Evolutionary conservation across 2,797 vertebrate species (phyloP), one percentile per base, ranked within the genome.

Genomic region (Eutrigla gurnardus): DNA sequence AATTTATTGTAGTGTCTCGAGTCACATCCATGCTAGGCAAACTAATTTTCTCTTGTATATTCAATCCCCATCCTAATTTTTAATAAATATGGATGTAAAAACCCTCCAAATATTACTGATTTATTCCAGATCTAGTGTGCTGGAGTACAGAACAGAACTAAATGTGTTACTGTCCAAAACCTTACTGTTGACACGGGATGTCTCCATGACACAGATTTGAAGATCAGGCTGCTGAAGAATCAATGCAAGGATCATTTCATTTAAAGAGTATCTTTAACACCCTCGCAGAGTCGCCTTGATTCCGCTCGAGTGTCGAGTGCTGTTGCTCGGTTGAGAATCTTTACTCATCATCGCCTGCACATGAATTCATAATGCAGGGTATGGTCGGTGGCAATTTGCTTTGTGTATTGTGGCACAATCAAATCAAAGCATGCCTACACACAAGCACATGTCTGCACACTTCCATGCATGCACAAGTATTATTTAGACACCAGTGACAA

Each of bases 361-460:
- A 70, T 25, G 63, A 62, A 80, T 73, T 77, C 77, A 78, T 64
- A 81, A 77, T 63, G 70, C 58, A 0, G 50, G 18, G 59, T 79
- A 83, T 59, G 45, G 53, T 76, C 74, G 69, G 77, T 66, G 77
- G 79, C 66, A 77, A 73, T 80, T 80, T 77, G 65, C 81, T 80
- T 83, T 84, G 77, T 83, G 73, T 64, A 75, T 76, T 84, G 81
- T 83, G 82, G 70, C 52, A 78, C 60, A 88, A 82, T 87, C 75
- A 78, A 82, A 88, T 58, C 65, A 64, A 83, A 80, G 42, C 43
- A 77, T 64, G 84, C 84, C 83, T 60, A 83, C 85, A 80, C 77
- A 73, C 60, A 15, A 63, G 15, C 62, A 59, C 63, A 65, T 13
- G 65, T 65, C 76, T 79, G 35, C 72, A 54, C 10, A 36, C 78